Evolutionary conservation across 2,113 vertebrate genomes (phyloP), one percentile per base, ranked within the genome.

Genomic region (Hyperopisus bebe): DNA sequence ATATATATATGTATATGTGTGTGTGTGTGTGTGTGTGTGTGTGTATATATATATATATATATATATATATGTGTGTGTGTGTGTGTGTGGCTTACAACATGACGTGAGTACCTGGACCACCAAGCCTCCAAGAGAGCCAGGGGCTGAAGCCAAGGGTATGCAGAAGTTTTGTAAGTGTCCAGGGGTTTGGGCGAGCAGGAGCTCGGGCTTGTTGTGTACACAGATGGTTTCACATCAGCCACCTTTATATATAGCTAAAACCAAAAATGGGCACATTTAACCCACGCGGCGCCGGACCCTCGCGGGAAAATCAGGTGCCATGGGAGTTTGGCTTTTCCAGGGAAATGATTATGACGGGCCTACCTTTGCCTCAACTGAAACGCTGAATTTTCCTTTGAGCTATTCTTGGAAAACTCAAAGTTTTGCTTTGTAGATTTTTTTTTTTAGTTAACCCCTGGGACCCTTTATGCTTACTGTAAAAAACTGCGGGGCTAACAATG

Each of bases 71-170:
- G 1, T 46, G 0, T 9, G 0, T 47, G 0, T 31, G 24, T 53
- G 51, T 53, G 51, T 53, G 51, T 55, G 51, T 55, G 53, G 15
- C 98, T 98, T 97, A 98, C 97, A 96, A 97, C 96, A 95, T 94
- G 95, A 97, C 95, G 96, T 96, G 96, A 97, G 97, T 97, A 96
- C 97, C 95, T 97, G 96, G 86, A 94, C 96, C 96, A 96, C 94
- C 95, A 94, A 96, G 95, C 95, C 82, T 96, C 95, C 94, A 95
- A 95, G 96, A 96, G 94, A 97, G 96, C 96, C 97, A 96, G 96
- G 95, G 39, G 8, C 15, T 1, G 5, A 17, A 15, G 35, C 70
- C 70, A 97, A 92, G 94, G 96, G 92, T 94, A 95, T 97, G 96
- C 96, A 95, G 96, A 96, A 95, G 96, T 83, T 88, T 90, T 95